Evolutionary conservation across 2,113 vertebrate genomes (phyloP).

Genomic region (Origma solitaria): DNA sequence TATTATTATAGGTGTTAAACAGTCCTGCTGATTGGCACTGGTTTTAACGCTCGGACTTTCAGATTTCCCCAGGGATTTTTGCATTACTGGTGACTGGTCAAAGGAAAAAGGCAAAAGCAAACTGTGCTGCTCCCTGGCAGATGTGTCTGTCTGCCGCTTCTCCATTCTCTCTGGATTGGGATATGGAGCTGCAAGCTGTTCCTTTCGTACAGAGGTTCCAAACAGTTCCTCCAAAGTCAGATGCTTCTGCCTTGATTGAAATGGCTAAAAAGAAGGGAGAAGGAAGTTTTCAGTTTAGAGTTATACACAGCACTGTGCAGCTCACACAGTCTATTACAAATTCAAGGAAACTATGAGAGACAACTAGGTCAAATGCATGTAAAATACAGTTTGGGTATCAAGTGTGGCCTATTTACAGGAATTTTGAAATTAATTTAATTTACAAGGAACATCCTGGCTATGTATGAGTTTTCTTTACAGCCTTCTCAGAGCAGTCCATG

Average conservation of each 20-base stretch:
- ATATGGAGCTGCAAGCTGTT: slow-evolving; percentile 66
- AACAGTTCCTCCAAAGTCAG: slow-evolving; percentile 98
- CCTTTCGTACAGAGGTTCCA: slow-evolving; percentile 89
- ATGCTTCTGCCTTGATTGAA: slow-evolving; percentile 86
- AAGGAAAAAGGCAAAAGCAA: slow-evolving; percentile 76
- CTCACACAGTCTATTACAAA: background rate
- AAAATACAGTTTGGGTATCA: background rate
- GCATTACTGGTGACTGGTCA: slow-evolving; percentile 72
- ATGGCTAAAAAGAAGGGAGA: slow-evolving; percentile 70
- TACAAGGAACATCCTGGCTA: background rate
- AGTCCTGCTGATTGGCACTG: slow-evolving; percentile 59
- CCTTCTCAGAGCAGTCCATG: background rate
- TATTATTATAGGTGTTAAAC: slow-evolving; percentile 69
- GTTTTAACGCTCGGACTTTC: slow-evolving; percentile 66
- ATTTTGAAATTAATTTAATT: background rate
- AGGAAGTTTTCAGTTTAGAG: background rate
- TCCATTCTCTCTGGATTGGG: slow-evolving; percentile 69
- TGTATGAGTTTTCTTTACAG: background rate
- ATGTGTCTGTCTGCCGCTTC: slow-evolving; percentile 61
- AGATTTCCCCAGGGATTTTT: slow-evolving; percentile 61
- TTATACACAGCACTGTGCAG: background rate
- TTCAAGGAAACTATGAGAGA: background rate
- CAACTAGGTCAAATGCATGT: background rate
- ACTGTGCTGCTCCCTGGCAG: slow-evolving; percentile 71
- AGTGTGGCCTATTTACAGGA: background rate